Evolutionary conservation across 1,140 invertebrate genomes (phyloP), one percentile per base, ranked within the genome.

Genomic region (Onthophagus taurus): DNA sequence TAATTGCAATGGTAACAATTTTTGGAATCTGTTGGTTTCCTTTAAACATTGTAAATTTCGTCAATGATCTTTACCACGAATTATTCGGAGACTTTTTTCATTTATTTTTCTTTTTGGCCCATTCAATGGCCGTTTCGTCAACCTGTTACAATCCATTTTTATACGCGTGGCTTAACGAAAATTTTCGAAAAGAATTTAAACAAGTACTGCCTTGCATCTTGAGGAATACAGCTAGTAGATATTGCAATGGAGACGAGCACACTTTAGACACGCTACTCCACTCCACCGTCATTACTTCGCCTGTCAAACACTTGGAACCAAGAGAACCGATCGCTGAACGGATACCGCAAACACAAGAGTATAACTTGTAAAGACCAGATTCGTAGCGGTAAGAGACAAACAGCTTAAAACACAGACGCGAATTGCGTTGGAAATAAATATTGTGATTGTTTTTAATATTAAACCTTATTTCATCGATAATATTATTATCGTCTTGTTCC

Each of bases 141-240:
- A 91, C 89, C 0, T 91, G 89, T 59, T 95, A 93, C 67, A 95
- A 95, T 63, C 89, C 90, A 0, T 76, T 77, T 50, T 60, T 77
- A 58, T 97, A 96, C 61, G 90, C 92, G 11, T 97, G 91, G 91
- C 79, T 97, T 60, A 97, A 97, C 66, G 92, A 96, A 50, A 95
- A 93, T 64, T 97, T 97, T 63, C 78, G 89, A 33, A 94, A 96
- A 65, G 89, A 96, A 62, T 95, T 96, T 57, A 89, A 89, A 48
- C 72, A 84, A 64, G 78, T 85, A 1, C 62, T 86, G 37, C 82
- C 82, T 1, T 85, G 81, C 64, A 82, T 83, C 13, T 38, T 51
- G 14, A 43, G 49, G 20, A 42, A 31, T 19, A 35, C 12, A 21
- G 41, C 44, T 12, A 48, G 50, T 23, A 48, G 55, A 17, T 55